Base-by-base conservation (phyloP, 2,888 invertebrate species). In the Hirudinaria manillensis region DNA sequence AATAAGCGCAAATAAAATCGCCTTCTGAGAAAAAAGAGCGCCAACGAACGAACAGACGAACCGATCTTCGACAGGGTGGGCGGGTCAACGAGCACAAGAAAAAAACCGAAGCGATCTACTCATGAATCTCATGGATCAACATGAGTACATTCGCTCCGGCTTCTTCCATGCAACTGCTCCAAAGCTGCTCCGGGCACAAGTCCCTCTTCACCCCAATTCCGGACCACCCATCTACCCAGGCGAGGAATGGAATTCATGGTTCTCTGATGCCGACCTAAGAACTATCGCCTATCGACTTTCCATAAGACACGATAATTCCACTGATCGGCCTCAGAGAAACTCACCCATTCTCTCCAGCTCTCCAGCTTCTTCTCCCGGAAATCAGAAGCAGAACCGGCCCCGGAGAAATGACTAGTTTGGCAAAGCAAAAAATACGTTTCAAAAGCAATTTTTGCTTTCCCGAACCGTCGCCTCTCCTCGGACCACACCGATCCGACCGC, bases 71-170 rank as follows among this genome's bases (percentile, higher is more conserved):
- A 36, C 3, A 10, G 10, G 3, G 36, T 10, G 10, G 4, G 3
- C 36, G 36, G 10, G 10, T 27, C 13, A 27, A 56, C 13, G 56
- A 56, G 13, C 29, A n/a, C 61, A 24, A 29, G 24, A 16, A 61
- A 61, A 61, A 29, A 29, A 61, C 61, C 29, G 61, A 61, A 61
- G 29, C 61, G 29, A 61, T 61, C 61, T 61, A 61, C 61, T 61
- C 61, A 61, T 61, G 61, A 24, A 53, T 53, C 24, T 61, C n/a
- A 10, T 27, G 10, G 13, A 2, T 10, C 29, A 61, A 61, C 61
- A 61, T 29, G 61, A 61, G 61, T n/a, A n/a, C 24, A 29, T 7
- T 16, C 1, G 24, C 24, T 61, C 29, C 61, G 29, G 61, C n/a
- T n/a, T 61, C 61, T 61, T 61, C 29, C 24, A 27, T 27, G 61